phyloP scores from a whole-genome alignment of 2,888 invertebrate species.

The Seira musarum region DNA sequence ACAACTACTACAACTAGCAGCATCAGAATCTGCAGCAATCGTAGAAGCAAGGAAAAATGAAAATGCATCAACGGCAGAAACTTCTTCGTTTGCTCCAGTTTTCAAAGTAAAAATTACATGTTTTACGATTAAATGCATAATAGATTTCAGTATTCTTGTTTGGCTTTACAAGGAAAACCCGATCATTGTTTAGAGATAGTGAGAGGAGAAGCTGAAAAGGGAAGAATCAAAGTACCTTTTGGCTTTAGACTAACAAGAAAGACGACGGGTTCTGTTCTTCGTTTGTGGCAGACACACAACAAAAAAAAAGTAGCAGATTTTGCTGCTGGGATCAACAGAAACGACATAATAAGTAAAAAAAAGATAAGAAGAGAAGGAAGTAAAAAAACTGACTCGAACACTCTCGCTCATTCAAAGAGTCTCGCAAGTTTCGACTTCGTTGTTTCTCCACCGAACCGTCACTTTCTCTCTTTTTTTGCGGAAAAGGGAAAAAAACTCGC shows the following conservation, averaged over 20 bases:
- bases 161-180: no score
- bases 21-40: no score
- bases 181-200: no score
- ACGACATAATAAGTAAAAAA: slow-evolving; percentile 13
- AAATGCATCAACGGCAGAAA: not conserved
- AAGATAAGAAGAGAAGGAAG: slow-evolving; percentile 15
- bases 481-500: not conserved
- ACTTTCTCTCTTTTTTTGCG: not conserved
- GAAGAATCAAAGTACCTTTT: slow-evolving; percentile 10
- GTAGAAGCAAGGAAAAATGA: no score
- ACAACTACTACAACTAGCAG: no score
- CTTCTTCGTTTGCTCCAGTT: not conserved
- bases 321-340: slow-evolving; percentile 24
- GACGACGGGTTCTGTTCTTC: not conserved
- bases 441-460: not conserved
- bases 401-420: not conserved
- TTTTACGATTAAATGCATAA: no score
- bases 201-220: not conserved
- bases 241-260: no score
- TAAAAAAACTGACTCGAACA: not conserved
- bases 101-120: no score
- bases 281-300: not conserved
- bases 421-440: not conserved
- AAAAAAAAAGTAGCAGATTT: slow-evolving; percentile 29
- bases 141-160: no score